A percentile compares a stretch with the other conserved stretches of the same genome.
Evolutionary conservation across 2,888 invertebrate species (phyloP).

Genomic region (Mythimna ferrago): DNA sequence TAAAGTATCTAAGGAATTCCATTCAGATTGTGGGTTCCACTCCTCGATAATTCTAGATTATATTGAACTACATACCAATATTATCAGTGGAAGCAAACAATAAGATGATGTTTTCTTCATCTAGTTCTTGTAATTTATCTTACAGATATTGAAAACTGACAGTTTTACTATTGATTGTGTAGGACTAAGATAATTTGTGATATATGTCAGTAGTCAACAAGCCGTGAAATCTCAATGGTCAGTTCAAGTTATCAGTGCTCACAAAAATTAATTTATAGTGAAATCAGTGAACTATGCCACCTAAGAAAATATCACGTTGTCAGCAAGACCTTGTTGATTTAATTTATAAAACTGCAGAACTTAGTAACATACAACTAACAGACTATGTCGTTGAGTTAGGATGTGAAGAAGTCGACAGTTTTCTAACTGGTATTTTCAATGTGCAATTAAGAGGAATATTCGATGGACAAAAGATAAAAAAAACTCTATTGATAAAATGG

Average conservation of each 20-base stretch:
- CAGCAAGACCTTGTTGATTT: slow-evolving; percentile 75
- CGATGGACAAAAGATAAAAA: slow-evolving; percentile 74
- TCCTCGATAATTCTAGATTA: slow-evolving; percentile 13
- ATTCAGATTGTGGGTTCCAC: slow-evolving; percentile 34
- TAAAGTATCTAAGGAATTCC: slow-evolving; percentile 16
- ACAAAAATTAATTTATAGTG: slow-evolving; percentile 43
- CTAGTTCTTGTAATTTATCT: slow-evolving; percentile 47
- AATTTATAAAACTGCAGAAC: slow-evolving; percentile 74
- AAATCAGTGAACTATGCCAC: slow-evolving; percentile 72
- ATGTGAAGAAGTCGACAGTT: slow-evolving; percentile 77
- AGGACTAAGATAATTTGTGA: slow-evolving; percentile 44
- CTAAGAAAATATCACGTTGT: slow-evolving; percentile 77
- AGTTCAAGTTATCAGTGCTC: slow-evolving; percentile 38
- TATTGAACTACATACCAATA: not conserved
- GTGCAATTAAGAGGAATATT: slow-evolving; percentile 73
- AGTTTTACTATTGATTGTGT: slow-evolving; percentile 44
- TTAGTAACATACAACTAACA: slow-evolving; percentile 68
- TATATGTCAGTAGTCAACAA: slow-evolving; percentile 45
- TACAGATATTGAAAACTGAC: slow-evolving; percentile 43
- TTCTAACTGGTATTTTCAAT: slow-evolving; percentile 72
- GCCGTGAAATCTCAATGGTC: slow-evolving; percentile 29
- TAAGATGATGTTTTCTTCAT: slow-evolving; percentile 26
- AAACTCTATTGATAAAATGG: slow-evolving; percentile 75
- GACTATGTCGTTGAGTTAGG: slow-evolving; percentile 72
- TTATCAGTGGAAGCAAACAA: slow-evolving; percentile 18